Evolutionary conservation across 2,113 vertebrate species (phyloP).

Genomic region (Aptenodytes forsteri): DNA sequence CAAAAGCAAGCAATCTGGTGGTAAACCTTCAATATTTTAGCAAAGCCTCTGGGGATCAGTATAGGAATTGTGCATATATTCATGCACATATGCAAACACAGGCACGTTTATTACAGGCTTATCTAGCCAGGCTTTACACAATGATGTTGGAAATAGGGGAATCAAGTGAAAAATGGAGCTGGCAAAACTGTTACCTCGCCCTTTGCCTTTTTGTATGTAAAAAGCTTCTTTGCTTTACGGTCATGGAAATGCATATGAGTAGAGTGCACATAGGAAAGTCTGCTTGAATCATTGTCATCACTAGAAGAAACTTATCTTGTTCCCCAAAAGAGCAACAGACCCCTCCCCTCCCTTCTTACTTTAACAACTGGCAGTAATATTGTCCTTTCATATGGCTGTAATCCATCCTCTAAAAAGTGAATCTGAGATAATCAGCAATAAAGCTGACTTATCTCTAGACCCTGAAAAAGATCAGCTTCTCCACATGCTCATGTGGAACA

Average conservation of each 20-base stretch:
- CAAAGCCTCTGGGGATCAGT: background rate
- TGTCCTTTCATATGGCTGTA: background rate
- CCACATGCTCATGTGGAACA: background rate
- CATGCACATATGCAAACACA: background rate
- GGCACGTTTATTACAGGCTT: background rate
- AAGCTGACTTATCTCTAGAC: background rate
- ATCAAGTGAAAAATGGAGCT: slow-evolving; percentile 14
- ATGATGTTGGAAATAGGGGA: background rate
- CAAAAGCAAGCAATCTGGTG: background rate
- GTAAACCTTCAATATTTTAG: background rate
- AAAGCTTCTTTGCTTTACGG: background rate
- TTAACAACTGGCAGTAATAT: background rate
- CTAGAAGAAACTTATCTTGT: background rate
- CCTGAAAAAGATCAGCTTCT: background rate
- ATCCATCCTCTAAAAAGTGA: background rate
- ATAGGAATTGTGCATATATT: background rate
- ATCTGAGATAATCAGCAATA: background rate
- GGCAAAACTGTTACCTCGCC: background rate
- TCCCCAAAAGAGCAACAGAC: background rate
- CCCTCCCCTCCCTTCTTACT: background rate
- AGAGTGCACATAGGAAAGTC: background rate
- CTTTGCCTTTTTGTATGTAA: background rate
- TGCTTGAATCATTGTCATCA: background rate
- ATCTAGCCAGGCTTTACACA: background rate
- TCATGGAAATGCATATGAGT: background rate